Evolutionary conservation across 2,797 vertebrate genomes (phyloP).

Genomic region (Mionectes olivaceus): DNA sequence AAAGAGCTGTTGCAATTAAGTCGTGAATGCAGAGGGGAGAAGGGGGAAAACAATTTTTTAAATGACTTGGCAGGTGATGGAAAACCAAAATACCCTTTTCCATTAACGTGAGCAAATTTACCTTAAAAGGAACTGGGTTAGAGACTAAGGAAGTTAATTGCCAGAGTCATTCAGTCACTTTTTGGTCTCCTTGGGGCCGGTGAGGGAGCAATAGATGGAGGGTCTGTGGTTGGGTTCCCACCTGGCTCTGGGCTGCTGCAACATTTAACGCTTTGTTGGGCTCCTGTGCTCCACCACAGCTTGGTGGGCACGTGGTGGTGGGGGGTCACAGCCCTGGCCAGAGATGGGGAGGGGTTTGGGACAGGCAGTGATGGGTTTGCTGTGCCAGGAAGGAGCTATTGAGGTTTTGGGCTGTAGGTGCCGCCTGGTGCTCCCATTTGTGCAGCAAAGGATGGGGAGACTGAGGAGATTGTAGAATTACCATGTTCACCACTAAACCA

Average conservation of each 20-base stretch:
- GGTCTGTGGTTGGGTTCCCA: slow-evolving; percentile 37
- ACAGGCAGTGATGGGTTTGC: background rate
- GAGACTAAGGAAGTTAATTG: slow-evolving; percentile 68
- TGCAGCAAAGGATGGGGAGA: too few species aligned
- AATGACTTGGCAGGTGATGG: slow-evolving; percentile 73
- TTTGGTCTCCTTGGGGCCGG: slow-evolving; percentile 29
- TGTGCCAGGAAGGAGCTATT: background rate
- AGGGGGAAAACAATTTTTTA: slow-evolving; percentile 49
- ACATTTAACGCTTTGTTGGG: slow-evolving; percentile 3
- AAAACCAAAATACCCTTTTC: slow-evolving; percentile 70
- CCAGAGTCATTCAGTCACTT: slow-evolving; percentile 20
- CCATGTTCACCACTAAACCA: background rate
- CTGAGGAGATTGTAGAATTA: background rate
- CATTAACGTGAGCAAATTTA: slow-evolving; percentile 64
- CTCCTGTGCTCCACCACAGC: background rate
- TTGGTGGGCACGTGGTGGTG: rapidly evolving
- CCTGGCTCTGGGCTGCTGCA: slow-evolving; percentile 16
- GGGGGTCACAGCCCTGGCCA: background rate
- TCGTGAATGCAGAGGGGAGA: slow-evolving; percentile 52
- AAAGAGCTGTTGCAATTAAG: slow-evolving; percentile 57
- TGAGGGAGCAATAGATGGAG: background rate
- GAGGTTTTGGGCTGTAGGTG: background rate
- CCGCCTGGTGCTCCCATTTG: rapidly evolving
- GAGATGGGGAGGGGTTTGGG: rapidly evolving
- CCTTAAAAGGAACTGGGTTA: slow-evolving; percentile 69